phyloP scores from a whole-genome alignment of 2,888 invertebrate species.

The Pristionchus japonicus region DNA sequence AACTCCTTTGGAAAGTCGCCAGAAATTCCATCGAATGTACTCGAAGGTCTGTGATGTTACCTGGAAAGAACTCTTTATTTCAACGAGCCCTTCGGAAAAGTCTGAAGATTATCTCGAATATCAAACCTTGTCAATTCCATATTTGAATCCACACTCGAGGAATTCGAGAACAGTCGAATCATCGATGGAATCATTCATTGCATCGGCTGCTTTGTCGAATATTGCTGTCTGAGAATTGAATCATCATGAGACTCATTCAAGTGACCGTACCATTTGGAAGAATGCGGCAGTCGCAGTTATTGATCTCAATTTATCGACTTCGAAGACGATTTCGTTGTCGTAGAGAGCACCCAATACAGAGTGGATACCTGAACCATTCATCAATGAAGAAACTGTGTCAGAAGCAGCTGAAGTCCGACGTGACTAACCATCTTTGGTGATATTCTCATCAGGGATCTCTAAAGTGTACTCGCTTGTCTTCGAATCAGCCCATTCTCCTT shows the following conservation, averaged over 20 bases:
- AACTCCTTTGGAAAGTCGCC: conserved; percentile 54
- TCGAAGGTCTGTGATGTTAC: conserved; percentile 38
- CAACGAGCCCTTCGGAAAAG: too few relatives aligned
- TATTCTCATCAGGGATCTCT: conserved; percentile 61
- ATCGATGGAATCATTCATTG: conserved; percentile 19
- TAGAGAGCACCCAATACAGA: conserved; percentile 67
- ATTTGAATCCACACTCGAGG: conserved; percentile 16
- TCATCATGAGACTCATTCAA: not conserved
- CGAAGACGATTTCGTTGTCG: conserved; percentile 67
- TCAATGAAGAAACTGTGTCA: not conserved
- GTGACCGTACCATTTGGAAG: conserved; percentile 56
- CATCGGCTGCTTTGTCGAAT: not conserved
- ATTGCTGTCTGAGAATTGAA: not conserved
- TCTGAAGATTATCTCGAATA: not conserved
- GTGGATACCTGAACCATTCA: conserved; percentile 59
- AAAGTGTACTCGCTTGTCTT: conserved; percentile 51
- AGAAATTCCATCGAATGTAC: conserved; percentile 56
- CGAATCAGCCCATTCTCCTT: conserved; percentile 64
- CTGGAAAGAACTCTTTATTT: not conserved
- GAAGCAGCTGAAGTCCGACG: not conserved
- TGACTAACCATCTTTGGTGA: conserved; percentile 57
- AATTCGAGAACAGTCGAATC: conserved; percentile 18
- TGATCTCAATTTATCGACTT: conserved; percentile 59
- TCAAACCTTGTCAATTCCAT: conserved; percentile 29
- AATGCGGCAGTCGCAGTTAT: conserved; percentile 64